phyloP scores from a whole-genome alignment of 2,888 invertebrate species.

The Patella depressa region DNA sequence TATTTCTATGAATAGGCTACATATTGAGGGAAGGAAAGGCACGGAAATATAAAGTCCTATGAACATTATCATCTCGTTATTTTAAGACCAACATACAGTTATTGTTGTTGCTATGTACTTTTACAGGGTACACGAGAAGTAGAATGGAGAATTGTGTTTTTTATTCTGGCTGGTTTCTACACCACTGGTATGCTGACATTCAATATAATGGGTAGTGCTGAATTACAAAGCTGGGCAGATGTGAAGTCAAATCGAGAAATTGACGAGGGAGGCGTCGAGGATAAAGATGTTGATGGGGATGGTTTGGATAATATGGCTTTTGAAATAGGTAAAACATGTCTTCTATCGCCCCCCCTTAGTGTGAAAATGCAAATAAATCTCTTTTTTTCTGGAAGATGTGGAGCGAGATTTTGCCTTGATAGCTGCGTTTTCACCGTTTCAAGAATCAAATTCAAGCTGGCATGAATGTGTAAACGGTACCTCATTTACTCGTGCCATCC shows the following conservation, averaged over 20 bases:
- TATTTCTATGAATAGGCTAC: not conserved
- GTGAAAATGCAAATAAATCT: too few relatives aligned
- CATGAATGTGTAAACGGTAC: too few relatives aligned
- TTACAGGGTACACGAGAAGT: slow-evolving; percentile 2
- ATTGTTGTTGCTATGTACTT: not conserved
- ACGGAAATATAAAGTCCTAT: not conserved
- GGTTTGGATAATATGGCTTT: not conserved
- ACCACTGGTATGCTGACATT: not conserved
- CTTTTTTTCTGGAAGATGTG: too few relatives aligned
- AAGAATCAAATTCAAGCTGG: too few relatives aligned
- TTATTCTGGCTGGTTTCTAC: not conserved
- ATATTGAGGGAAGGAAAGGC: not conserved
- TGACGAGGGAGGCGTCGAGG: not conserved
- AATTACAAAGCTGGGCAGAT: not conserved
- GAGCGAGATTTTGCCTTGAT: too few relatives aligned
- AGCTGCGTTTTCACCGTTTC: too few relatives aligned
- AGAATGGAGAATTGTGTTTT: not conserved
- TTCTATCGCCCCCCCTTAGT: too few relatives aligned
- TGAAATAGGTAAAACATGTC: not conserved
- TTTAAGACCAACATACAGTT: not conserved
- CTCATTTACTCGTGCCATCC: too few relatives aligned
- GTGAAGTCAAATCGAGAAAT: not conserved
- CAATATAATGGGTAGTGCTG: not conserved
- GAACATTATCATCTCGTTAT: not conserved
- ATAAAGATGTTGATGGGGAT: not conserved